Base-by-base conservation (phyloP, 1,140 invertebrate genomes). In the Lordiphosa stackelbergi region DNA sequence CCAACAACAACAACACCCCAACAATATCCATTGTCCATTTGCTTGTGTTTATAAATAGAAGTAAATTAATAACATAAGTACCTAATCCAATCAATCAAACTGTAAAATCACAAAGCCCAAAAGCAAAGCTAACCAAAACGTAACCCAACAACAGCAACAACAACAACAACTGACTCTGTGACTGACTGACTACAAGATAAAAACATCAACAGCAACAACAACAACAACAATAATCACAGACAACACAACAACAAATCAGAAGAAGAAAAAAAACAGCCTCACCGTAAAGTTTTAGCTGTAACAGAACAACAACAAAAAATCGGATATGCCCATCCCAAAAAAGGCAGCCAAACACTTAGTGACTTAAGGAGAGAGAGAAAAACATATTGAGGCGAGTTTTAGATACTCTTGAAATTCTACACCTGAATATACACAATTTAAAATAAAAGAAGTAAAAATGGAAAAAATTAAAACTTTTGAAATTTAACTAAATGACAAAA, bases 41-140 rank as follows among this genome's bases (percentile, higher is more conserved):
- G 77, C 72, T 69, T 83, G 77, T 77, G 74, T 77, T 70, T 83
- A 83, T 69, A 83, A 83, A 83, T 83, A 83, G 77, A 83, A 77
- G 72, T 83, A 83, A 83, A 83, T 83, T 83, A 83, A 83, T 83
- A 83, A 83, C 77, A 83, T 83, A 83, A 83, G 78, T 83, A 83
- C 78, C 78, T 83, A 83, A 83, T 83, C 78, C 78, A 83, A 83
- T 83, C 78, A 83, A 83, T 83, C 78, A 83, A 83, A 78, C 78
- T 78, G 73, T 73, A 84, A 84, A 78, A 73, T 81, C 77, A 81
- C 75, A 81, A 66, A 83, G 73, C 71, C 65, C 61, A 60, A 66
- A 57, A 63, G 24, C 58, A 60, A 81, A 81, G 53, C 70, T 59
- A 75, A 75, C 45, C 61, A 45, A 69, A 64, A 74, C 71, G 74